phyloP scores from a whole-genome alignment of 2,797 vertebrate species.

The Melopsittacus undulatus region DNA sequence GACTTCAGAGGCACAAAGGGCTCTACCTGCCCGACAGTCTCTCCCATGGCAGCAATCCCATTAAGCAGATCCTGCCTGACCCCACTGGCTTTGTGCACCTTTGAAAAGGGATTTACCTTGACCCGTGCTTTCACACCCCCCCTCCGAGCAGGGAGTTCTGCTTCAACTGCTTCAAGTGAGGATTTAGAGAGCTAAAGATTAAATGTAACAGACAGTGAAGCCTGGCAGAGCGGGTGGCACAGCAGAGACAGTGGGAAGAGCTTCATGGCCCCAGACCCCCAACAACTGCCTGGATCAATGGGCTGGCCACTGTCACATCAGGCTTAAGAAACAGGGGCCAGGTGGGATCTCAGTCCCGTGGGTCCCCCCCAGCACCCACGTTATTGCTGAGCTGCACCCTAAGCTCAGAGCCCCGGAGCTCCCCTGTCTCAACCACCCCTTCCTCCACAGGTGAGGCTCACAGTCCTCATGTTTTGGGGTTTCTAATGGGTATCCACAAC shows the following conservation, averaged over 20 bases:
- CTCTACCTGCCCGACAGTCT: not conserved
- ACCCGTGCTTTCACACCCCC: not conserved
- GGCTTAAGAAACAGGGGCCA: not conserved
- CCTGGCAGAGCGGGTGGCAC: accelerated
- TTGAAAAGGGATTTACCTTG: not conserved
- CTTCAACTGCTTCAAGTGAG: not conserved
- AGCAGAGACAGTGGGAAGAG: not conserved
- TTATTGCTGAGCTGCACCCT: not conserved
- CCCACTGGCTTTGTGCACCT: not conserved
- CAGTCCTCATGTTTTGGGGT: not conserved
- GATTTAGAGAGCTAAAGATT: not conserved
- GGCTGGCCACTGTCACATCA: not conserved
- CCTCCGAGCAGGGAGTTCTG: not conserved
- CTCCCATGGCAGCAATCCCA: not conserved
- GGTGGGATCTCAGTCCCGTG: not conserved
- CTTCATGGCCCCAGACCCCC: not conserved
- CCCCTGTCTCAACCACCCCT: not conserved
- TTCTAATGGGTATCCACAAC: not conserved
- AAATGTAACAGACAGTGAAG: not conserved
- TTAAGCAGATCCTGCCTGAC: not conserved
- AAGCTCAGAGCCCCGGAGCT: not conserved
- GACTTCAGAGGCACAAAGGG: not conserved
- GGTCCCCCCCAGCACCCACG: not conserved
- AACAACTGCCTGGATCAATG: not conserved
- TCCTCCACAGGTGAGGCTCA: not conserved